Conservation (phyloP, 2,888 invertebrate genomes). For the Polymixis flavicincta region DNA sequence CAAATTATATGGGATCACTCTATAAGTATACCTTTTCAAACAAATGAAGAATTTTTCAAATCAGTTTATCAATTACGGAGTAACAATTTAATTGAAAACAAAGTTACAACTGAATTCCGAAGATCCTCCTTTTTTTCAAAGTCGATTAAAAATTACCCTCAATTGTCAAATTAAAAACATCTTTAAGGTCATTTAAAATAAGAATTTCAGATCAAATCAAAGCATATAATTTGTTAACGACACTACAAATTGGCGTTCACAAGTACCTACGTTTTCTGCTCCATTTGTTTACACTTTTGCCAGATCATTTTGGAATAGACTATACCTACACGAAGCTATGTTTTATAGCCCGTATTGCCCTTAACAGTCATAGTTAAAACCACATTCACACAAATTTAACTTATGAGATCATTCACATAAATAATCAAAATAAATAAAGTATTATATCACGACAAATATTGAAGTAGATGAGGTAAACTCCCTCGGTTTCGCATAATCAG, state of each 20-base stretch:
- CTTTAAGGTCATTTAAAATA: neutral
- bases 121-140: too few relatives aligned
- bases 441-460: neutral
- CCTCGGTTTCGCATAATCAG: too few relatives aligned
- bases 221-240: neutral
- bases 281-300: neutral
- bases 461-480: conserved; percentile 8
- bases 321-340: neutral
- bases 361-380: conserved; percentile 10
- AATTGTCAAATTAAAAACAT: neutral
- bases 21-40: too few relatives aligned
- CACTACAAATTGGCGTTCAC: neutral
- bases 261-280: neutral
- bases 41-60: too few relatives aligned
- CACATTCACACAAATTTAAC: neutral
- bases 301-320: neutral
- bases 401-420: conserved; percentile 29
- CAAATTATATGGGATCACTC: too few relatives aligned
- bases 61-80: too few relatives aligned
- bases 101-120: too few relatives aligned
- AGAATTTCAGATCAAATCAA: neutral
- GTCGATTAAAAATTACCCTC: too few relatives aligned
- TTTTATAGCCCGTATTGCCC: neutral
- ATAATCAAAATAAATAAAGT: conserved; percentile 8
- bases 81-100: too few relatives aligned